Conservation (phyloP, 2,797 vertebrate species). For the Pelobates cultripes region DNA sequence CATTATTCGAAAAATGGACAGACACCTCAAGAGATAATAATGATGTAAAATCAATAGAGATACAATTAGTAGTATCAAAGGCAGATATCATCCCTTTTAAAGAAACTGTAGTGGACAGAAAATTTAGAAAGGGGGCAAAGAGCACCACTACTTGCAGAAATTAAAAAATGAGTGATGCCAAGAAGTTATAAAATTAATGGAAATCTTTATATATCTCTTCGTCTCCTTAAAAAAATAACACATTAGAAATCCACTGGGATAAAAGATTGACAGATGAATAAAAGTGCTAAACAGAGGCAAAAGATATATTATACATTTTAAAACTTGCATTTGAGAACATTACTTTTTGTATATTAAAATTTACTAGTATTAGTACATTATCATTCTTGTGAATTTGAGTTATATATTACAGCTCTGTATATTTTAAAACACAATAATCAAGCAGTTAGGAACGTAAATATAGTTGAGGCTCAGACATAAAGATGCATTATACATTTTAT, state of each 20-base stretch:
- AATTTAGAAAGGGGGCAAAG: conserved; percentile 32
- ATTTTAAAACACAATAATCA: no score
- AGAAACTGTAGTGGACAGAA: conserved; percentile 38
- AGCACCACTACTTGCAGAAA: conserved; percentile 46
- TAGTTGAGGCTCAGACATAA: no score
- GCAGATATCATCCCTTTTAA: conserved; percentile 37
- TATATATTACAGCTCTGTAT: no score
- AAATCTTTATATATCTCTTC: conserved; percentile 28
- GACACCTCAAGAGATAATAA: conserved; percentile 45
- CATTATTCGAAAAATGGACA: conserved; percentile 32
- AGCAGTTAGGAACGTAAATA: no score
- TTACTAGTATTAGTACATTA: no score
- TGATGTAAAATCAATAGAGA: conserved; percentile 53
- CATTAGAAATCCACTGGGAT: conserved; percentile 7
- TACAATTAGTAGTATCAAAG: conserved; percentile 45
- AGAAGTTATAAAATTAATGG: conserved; percentile 49
- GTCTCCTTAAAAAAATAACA: conserved; percentile 23
- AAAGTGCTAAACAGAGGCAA: conserved; percentile 14
- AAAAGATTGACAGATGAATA: conserved; percentile 29
- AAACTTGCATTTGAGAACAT: background rate
- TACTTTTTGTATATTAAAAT: no score
- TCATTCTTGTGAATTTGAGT: no score
- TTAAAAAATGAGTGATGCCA: conserved; percentile 49
- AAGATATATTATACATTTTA: background rate
- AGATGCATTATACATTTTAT: no score